Conservation (phyloP, 2,888 invertebrate species). For the Eupithecia subfuscata region DNA sequence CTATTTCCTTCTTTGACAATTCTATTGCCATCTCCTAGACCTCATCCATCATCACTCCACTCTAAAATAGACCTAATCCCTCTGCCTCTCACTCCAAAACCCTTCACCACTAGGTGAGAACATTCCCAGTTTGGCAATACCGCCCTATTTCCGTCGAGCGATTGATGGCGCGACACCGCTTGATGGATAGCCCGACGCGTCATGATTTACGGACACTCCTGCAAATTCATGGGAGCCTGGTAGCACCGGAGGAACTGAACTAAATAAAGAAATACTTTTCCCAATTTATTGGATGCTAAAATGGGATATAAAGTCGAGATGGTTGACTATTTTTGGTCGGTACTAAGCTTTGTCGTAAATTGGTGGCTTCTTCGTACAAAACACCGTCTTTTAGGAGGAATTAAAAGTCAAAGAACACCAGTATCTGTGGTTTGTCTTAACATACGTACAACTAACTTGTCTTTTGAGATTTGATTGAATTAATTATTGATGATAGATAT, state of each 20-base stretch:
- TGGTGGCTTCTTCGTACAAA: background rate
- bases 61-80: slow-evolving; percentile 11
- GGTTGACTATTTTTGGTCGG: slow-evolving; percentile 15
- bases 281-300: slow-evolving; percentile 49
- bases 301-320: slow-evolving; percentile 18
- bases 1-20: background rate
- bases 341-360: slow-evolving; percentile 7
- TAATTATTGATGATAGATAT: background rate
- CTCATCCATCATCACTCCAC: background rate
- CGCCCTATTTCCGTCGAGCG: slow-evolving; percentile 72
- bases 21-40: background rate
- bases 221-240: slow-evolving; percentile 71
- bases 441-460: background rate
- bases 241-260: slow-evolving; percentile 48
- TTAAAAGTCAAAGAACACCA: background rate
- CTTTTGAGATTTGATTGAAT: background rate
- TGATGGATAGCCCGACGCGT: slow-evolving; percentile 74
- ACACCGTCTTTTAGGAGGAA: background rate
- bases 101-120: slow-evolving; percentile 53
- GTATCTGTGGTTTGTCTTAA: background rate
- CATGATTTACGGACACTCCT: slow-evolving; percentile 77
- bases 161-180: slow-evolving; percentile 75
- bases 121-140: slow-evolving; percentile 58
- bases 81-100: slow-evolving; percentile 20
- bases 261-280: slow-evolving; percentile 46